Evolutionary conservation across 1,140 invertebrate genomes (phyloP).

Genomic region (Idris sp.): DNA sequence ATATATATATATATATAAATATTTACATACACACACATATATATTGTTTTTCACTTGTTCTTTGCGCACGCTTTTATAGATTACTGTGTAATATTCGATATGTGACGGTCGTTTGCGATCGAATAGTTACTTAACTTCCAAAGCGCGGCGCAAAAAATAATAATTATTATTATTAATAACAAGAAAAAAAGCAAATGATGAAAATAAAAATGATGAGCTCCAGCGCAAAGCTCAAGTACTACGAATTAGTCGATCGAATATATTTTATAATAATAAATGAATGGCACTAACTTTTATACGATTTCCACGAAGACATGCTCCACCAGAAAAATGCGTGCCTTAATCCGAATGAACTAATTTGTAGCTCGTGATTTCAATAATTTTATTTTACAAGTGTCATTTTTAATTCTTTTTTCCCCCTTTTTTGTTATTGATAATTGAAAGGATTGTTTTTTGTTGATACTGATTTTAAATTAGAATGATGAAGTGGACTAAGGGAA

Average conservation of each 20-base stretch:
- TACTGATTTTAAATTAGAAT: no score
- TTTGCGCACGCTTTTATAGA: constrained; percentile 38
- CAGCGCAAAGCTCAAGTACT: constrained; percentile 31
- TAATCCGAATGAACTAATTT: constrained; percentile 43
- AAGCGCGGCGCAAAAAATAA: constrained; percentile 33
- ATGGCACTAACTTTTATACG: constrained; percentile 57
- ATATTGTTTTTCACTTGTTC: constrained; percentile 31
- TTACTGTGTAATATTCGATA: constrained; percentile 47
- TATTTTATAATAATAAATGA: constrained; percentile 43
- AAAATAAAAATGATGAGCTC: constrained; percentile 13
- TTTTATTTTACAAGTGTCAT: no score
- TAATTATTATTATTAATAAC: no score
- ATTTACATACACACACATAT: constrained; percentile 8
- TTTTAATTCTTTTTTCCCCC: no score
- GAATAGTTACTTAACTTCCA: constrained; percentile 56
- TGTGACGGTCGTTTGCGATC: constrained; percentile 23
- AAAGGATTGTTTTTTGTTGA: no score
- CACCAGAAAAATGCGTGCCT: constrained; percentile 51
- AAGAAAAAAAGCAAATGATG: no score
- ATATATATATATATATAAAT: constrained; percentile 6
- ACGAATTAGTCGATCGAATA: constrained; percentile 47
- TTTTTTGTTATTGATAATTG: no score
- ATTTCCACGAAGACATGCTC: constrained; percentile 38
- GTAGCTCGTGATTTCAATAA: constrained; percentile 5
- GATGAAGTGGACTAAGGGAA: not conserved